phyloP scores from a whole-genome alignment of 2,888 invertebrate species.

The Brachyopa scutellaris region DNA sequence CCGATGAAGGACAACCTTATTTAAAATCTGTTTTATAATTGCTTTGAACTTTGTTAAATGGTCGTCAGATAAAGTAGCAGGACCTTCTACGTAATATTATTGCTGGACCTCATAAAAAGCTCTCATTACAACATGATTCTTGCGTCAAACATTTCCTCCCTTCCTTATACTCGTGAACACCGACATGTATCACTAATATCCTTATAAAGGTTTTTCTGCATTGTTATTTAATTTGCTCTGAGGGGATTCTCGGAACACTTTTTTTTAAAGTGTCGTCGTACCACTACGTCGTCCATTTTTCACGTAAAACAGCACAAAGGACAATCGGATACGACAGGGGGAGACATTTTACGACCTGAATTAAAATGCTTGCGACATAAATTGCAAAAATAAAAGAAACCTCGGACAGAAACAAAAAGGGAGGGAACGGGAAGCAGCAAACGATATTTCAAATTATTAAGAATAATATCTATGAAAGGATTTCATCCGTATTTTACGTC shows the following conservation, averaged over 20 bases:
- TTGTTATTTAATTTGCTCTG: conserved; percentile 18
- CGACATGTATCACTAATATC: too few relatives aligned
- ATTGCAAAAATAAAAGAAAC: neutral
- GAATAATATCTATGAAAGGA: neutral
- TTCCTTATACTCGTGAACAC: too few relatives aligned
- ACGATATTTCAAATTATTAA: neutral
- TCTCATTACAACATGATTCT: too few relatives aligned
- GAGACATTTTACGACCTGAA: conserved; percentile 24
- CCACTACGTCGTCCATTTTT: neutral
- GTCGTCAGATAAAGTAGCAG: too few relatives aligned
- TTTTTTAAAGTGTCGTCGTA: neutral
- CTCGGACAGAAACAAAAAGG: neutral
- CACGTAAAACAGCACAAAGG: conserved; percentile 8
- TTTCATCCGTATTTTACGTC: neutral
- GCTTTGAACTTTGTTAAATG: too few relatives aligned
- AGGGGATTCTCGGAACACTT: neutral
- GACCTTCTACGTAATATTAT: too few relatives aligned
- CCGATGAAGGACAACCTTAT: too few relatives aligned
- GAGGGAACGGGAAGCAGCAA: neutral
- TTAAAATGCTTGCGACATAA: conserved; percentile 9
- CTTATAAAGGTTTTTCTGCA: neutral
- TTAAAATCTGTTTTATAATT: too few relatives aligned
- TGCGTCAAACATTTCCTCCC: too few relatives aligned
- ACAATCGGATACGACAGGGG: neutral
- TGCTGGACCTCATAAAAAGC: too few relatives aligned